These are phyloP conservation scores for Grammatotria lemairii DNA, from an alignment of 2,113 vertebrate species.

Conservation along the genomic window DNA sequence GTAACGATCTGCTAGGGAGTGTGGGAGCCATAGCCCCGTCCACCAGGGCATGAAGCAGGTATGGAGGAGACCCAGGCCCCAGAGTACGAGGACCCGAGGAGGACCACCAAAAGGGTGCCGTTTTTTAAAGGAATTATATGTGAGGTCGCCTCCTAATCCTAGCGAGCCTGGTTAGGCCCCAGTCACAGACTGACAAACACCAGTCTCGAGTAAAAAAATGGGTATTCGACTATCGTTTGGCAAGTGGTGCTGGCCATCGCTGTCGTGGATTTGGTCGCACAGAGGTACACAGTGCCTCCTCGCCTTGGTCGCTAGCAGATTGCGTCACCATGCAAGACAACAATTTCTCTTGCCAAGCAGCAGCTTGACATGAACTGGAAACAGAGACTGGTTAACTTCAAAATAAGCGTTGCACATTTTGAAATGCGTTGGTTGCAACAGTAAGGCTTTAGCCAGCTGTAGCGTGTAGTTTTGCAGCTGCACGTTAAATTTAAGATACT, in stretches of 20 bases:
- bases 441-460: neutral
- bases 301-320: neutral
- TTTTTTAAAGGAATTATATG: neutral
- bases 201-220: neutral
- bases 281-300: neutral
- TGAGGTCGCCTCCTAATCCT: neutral
- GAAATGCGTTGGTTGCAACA: neutral
- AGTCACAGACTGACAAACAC: neutral
- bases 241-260: neutral
- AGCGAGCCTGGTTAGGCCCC: neutral
- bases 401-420: neutral
- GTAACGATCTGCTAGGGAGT: too few species aligned
- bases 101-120: neutral
- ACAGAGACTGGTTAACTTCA: neutral
- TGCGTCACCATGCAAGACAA: neutral
- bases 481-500: neutral
- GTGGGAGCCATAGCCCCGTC: too few species aligned
- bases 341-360: neutral
- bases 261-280: neutral
- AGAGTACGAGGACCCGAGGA: too few species aligned
- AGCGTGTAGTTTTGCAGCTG: neutral
- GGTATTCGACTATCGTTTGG: neutral
- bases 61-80: too few species aligned
- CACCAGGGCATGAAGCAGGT: too few species aligned
- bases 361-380: neutral